Evolutionary conservation across 1,140 invertebrate species (phyloP), one percentile per base, ranked within the genome.

Genomic region (Battus philenor): DNA sequence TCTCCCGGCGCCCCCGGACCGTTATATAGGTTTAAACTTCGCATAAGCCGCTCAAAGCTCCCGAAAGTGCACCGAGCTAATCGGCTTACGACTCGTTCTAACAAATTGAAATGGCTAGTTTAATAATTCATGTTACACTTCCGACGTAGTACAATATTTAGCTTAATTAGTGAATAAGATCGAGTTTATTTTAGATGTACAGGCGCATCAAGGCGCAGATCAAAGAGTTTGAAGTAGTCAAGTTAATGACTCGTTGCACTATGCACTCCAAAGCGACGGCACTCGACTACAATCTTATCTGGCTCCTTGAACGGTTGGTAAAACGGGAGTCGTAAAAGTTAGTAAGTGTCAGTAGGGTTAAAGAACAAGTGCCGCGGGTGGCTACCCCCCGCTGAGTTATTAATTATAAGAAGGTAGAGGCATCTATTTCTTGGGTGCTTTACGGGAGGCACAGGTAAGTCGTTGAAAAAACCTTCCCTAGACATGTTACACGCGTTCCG

Each of bases 261-360:
- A 65, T 67, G 57, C 67, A 72, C 70, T 71, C 54, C 44, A 66
- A 41, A 48, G 47, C 55, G 55, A 52, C 47, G 44, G 47, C 64
- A 59, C 68, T 76, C 52, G 65, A 75, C 48, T 36, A 2, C 31
- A 48, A 39, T 24, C 46, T 81, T 84, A 81, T 80, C 77, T 61
- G 53, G 65, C 63, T 65, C 67, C 72, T 78, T 57, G 70, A 80
- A 59, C 59, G 55, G 50, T 63, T 70, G 67, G 72, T 78, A 78
- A 74, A 76, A 77, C 72, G 68, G 68, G 62, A 72, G 65, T 72
- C 76, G 64, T 80, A 78, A 84, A 81, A 80, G 68, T 80, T 76
- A 77, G 49, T 62, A 65, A 81, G 75, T 69, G 70, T 36, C 54
- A 47, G 54, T 54, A 43, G 55, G 58, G 41, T 59, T 54, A 47